Base-by-base conservation (phyloP, 2,888 invertebrate species). In the Lampropteryx suffumata region DNA sequence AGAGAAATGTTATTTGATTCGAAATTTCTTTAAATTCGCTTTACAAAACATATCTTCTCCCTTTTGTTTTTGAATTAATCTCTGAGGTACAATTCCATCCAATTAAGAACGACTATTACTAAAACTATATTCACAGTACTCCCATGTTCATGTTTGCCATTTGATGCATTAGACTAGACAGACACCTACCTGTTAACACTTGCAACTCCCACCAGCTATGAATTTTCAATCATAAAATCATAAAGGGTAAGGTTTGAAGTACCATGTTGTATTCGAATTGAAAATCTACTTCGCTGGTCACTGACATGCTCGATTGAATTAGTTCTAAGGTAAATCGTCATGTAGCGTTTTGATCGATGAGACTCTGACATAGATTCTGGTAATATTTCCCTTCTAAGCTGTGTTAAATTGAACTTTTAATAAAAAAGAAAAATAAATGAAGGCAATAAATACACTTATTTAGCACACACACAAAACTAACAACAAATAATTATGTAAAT, bases 101-200 rank as follows among this genome's bases (percentile, higher is more conserved):
- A n/a, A n/a, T n/a, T 21, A 21, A 21, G 21, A 2, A 21, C 21
- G 21, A n/a, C n/a, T n/a, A n/a, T n/a, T n/a, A n/a, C n/a, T n/a
- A n/a, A n/a, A n/a, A n/a, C n/a, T n/a, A n/a, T n/a, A n/a, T n/a
- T n/a, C n/a, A n/a, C n/a, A 48, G 50, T 46, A 56, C 50, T 64
- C 72, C 62, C 62, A 55, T 41, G 72, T 56, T 60, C 63, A 61
- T 66, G 36, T 48, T 70, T 63, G 57, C 64, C 52, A 57, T 67
- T 57, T 71, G 68, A 69, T 69, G 67, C 65, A 76, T 72, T 66
- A 67, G 57, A 12, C 10, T n/a, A n/a, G n/a, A n/a, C n/a, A n/a
- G n/a, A n/a, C n/a, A n/a, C n/a, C 8, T 7, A 47, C 36, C 36
- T 42, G 29, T 28, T 24, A 9, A 41, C 21, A 41, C 24, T 28